These are phyloP conservation scores for Charina bottae DNA, from an alignment of 2,113 vertebrate genomes.

Conservation along the genomic window DNA sequence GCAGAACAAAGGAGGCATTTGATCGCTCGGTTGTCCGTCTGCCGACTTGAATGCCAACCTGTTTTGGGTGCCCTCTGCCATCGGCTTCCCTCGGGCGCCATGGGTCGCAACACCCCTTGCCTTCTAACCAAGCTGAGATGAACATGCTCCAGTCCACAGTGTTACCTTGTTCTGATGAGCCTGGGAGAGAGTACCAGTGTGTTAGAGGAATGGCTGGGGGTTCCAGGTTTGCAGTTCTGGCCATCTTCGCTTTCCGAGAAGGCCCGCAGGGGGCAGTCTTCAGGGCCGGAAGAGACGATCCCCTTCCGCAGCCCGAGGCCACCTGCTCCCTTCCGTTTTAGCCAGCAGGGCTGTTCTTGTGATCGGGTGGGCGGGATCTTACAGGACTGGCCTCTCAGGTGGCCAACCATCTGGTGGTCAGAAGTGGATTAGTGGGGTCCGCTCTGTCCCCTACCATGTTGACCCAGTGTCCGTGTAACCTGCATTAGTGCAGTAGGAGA, in stretches of 20 bases:
- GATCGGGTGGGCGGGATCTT: background rate
- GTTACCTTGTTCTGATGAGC: background rate
- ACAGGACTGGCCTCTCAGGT: background rate
- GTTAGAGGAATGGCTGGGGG: background rate
- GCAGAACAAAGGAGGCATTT: background rate
- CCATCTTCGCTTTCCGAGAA: background rate
- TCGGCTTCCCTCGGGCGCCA: background rate
- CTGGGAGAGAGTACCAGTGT: background rate
- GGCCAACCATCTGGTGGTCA: background rate
- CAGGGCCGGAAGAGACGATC: background rate
- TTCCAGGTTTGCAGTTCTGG: background rate
- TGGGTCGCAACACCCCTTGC: background rate
- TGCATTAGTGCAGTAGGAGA: background rate
- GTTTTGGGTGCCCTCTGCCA: constrained; percentile 67
- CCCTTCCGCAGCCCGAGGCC: background rate
- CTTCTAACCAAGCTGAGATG: constrained; percentile 58
- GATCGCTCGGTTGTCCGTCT: background rate
- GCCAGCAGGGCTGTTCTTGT: background rate
- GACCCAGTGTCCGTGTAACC: background rate
- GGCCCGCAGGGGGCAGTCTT: too few relatives aligned
- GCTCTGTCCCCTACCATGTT: background rate
- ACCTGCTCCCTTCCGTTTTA: background rate
- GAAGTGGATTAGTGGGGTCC: background rate
- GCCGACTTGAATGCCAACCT: constrained; percentile 47
- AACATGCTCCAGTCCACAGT: background rate